Base-by-base conservation (phyloP, 2,888 invertebrate species). In the Rosalia funebris region DNA sequence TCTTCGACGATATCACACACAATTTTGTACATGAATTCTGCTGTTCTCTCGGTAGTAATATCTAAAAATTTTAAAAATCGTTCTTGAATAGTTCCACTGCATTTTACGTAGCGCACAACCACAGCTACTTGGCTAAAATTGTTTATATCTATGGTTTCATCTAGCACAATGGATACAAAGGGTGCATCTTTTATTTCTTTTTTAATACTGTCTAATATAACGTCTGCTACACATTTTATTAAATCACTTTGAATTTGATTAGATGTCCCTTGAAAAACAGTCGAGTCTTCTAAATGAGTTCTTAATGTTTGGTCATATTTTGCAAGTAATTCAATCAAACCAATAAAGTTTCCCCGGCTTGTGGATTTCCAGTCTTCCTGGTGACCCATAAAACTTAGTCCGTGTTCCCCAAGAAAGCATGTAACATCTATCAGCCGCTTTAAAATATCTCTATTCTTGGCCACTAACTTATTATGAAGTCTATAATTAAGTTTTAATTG, bases 171-270 rank as follows among this genome's bases (percentile, higher is more conserved):
- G n/a, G 70, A 53, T 11, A 75, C 63, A 63, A 71, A 75, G 4
- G 56, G 42, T 14, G 72, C 31, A 41, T 70, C 36, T 55, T 60
- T 44, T 14, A 70, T 34, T 63, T 72, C 69, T 4, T 36, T 16
- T 47, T 65, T 65, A 46, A 71, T 71, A 60, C 64, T 45, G 7
- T 62, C 55, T 15, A 60, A 36, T 5, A 71, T 16, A 42, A 70
- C 47, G 9, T 52, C 52, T 1, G 45, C 36, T 31, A 74, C 63
- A 14, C 47, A 46, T 10, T 20, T 10, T 50, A 71, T 70, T 45
- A 75, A 60, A 60, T 72, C 70, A 60, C 73, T 74, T 64, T 75
- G 69, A 41, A 73, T 74, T 41, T 52, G 46, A 53, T 62, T 68
- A 16, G 71, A 74, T 25, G 63, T 63, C 1, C 65, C 70, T 16